Conservation (phyloP, 2,113 vertebrate genomes). For the Mus spicilegus region DNA sequence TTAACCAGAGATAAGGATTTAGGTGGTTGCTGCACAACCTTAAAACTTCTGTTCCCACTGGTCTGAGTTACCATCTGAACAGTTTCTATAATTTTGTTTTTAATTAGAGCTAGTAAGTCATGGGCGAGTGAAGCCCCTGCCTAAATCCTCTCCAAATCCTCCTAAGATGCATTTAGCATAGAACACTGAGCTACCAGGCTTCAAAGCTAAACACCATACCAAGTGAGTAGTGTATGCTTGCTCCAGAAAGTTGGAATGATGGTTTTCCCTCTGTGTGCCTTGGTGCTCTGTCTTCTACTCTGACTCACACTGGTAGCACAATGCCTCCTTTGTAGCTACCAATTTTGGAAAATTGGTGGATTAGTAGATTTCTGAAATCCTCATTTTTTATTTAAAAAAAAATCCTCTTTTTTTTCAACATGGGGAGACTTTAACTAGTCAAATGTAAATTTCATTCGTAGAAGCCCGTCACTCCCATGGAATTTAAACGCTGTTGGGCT, state of each 20-base stretch:
- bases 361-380: background rate
- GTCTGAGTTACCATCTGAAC: conserved; percentile 86
- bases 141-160: conserved; percentile 85
- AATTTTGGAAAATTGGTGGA: background rate
- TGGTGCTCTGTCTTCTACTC: accelerated
- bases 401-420: background rate
- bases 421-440: background rate
- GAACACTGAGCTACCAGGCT: conserved; percentile 78
- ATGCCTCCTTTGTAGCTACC: background rate
- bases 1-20: conserved; percentile 79
- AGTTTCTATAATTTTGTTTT: conserved; percentile 89
- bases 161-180: conserved; percentile 86
- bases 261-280: background rate
- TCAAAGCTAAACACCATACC: conserved; percentile 75
- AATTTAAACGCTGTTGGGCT: background rate
- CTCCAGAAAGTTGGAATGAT: background rate
- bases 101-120: conserved; percentile 87
- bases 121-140: conserved; percentile 86
- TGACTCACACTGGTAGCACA: accelerated
- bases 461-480: background rate
- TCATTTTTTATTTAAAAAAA: background rate
- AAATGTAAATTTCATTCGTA: background rate
- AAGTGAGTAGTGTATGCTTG: background rate
- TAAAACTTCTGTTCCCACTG: conserved; percentile 86
- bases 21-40: conserved; percentile 79